Base-by-base conservation (phyloP, 2,113 vertebrate species). In the Solea senegalensis region DNA sequence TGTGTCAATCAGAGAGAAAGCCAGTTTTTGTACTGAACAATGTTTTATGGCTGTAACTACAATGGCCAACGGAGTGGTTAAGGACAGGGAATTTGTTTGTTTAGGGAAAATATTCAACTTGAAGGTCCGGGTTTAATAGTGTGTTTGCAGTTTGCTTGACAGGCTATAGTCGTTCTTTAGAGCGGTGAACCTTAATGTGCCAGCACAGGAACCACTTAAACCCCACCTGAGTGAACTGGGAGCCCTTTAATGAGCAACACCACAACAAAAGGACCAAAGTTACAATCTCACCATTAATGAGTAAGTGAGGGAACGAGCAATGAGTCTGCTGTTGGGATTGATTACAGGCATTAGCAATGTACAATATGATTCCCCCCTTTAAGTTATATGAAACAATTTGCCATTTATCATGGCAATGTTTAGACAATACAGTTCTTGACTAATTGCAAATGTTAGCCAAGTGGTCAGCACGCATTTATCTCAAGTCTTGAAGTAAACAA, bases 191-290 rank as follows among this genome's bases (percentile, higher is more conserved):
- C 64, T 75, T 78, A 44, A 65, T 44, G 51, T 59, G 82, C 59
- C 65, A 79, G 49, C 14, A 9, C 26, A 77, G 69, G 58, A 72
- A 67, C 54, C 56, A 56, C 65, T 82, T 81, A 65, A 78, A 72
- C 58, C 43, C 15, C 46, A 50, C 67, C 50, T 72, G 62, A 58
- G 50, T 27, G 60, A 72, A 62, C 11, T 44, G 51, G 45, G 28
- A 54, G 16, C 4, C 41, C 28, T 54, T 69, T 64, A 65, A 61
- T 69, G 49, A 77, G 45, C 28, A 2, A 73, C 49, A 54, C 48
- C 51, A 63, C 54, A 12, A 54, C 12, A 69, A 49, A 70, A 3
- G 0, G 59, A 64, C 21, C 53, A 21, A 59, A 43, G 52, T 41
- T 56, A 60, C 53, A 79, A 39, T 58, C 34, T 5, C n/a, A 26